Base-by-base conservation (phyloP, 30 jellyfish, hydroid and myxozoan species). In the Turritopsis dohrnii region DNA sequence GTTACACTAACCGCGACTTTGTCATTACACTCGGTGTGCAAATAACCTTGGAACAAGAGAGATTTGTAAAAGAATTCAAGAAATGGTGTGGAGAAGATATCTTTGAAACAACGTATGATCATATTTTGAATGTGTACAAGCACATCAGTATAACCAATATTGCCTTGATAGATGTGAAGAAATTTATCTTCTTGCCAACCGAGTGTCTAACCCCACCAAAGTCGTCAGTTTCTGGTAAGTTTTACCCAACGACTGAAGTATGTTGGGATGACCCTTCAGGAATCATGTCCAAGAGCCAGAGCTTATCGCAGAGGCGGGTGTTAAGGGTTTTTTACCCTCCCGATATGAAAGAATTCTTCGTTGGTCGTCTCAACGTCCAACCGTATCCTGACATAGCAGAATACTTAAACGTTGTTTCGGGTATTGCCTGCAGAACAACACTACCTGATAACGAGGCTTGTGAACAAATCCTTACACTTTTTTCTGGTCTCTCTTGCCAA, bases 191-290 rank as follows among this genome's bases (percentile, higher is more conserved):
- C 73, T 81, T 89, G 52, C 92, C 89, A 21, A 8, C 31, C 22
- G 81, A 72, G 31, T 31, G 22, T 29, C 26, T 0, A 7, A 19
- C n/a, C 85, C 20, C 85, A 18, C 19, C 52, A 21, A 1, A 23
- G 28, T 77, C 85, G 19, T 60, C 29, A 16, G 74, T 23, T 5
- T 52, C 66, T 54, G 97, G 97, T 18, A 79, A 73, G 74, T 90
- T 90, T 71, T 86, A 52, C 79, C 29, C 83, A 24, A 81, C 54
- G 25, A 84, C 86, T 7, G 85, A 83, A 17, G 95, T 90, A 0
- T 90, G 97, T 71, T 80, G 92, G 84, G 79, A 86, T 26, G 97
- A 90, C 54, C 85, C 75, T 74, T 85, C 97, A 19, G 88, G 87
- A n/a, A 84, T 90, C 20, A 24, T 82, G 25, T 66, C 29, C 66